Base-by-base conservation (phyloP, 2,888 invertebrate genomes). In the Camponotus fellah region DNA sequence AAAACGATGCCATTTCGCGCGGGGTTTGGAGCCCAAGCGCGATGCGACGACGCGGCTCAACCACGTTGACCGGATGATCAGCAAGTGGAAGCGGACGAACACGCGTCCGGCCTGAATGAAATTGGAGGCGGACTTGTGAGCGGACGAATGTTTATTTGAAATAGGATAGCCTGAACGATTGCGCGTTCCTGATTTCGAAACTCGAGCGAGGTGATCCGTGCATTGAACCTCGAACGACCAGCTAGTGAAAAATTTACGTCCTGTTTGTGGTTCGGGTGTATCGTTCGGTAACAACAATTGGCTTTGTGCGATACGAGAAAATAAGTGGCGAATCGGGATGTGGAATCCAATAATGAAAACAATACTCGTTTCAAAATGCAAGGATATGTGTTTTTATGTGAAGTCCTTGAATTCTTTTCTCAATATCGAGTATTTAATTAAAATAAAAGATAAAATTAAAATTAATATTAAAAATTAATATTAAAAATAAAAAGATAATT, bases 111-210 rank as follows among this genome's bases (percentile, higher is more conserved):
- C 81, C 64, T 56, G 53, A 53, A 46, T 85, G 88, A 88, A 88
- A 88, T 82, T 21, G 72, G 87, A 86, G 77, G 68, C 60, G 60
- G 37, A 60, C 71, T 71, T 69, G 79, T 46, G 79, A 69, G 60
- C 46, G 79, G 9, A 2, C 68, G 40, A 53, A 60, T 77, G 84
- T 86, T 86, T 86, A 84, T 74, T 86, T 82, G 87, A 79, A 87
- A 87, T 60, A 60, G 34, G 56, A 87, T 71, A 74, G 66, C 32
- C 77, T 32, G 56, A 69, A 21, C 64, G 56, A 75, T 58, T 66
- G 81, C 75, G 12, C 58, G 72, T 21, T 83, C 88, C 85, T 64
- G 74, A 83, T 65, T 81, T 74, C 75, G 40, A 81, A 75, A 81
- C 40, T 21, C 40, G 75, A 65, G 12, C 62, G n/a, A 26, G 53